Evolutionary conservation across 2,797 vertebrate genomes (phyloP).

Genomic region (Oreochromis mossambicus): DNA sequence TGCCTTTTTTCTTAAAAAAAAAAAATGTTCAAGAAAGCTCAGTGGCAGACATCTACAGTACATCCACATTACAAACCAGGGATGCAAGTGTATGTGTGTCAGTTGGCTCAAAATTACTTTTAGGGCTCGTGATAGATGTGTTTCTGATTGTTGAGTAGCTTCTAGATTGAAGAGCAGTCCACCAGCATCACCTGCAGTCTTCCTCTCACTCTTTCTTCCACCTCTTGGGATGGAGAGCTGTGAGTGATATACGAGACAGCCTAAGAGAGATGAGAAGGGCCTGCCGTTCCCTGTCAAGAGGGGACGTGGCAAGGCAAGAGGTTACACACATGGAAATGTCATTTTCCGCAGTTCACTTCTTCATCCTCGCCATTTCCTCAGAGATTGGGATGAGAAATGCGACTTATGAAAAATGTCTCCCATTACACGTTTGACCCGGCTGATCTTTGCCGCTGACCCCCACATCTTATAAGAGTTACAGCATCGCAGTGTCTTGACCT

Average conservation of each 20-base stretch:
- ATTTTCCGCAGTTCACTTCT: slow-evolving; percentile 59
- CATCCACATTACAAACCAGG: slow-evolving; percentile 16
- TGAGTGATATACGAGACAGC: slow-evolving; percentile 64
- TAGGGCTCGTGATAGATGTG: slow-evolving; percentile 45
- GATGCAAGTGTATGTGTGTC: slow-evolving; percentile 27
- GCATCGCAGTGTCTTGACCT: slow-evolving; percentile 17
- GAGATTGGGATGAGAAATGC: slow-evolving; percentile 31
- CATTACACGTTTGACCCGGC: slow-evolving; percentile 58
- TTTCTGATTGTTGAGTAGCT: slow-evolving; percentile 60
- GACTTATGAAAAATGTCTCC: slow-evolving; percentile 70
- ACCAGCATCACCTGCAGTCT: slow-evolving; percentile 26
- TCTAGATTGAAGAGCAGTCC: slow-evolving; percentile 56
- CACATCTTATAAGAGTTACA: slow-evolving; percentile 50
- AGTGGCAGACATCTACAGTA: slow-evolving; percentile 22
- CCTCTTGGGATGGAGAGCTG: slow-evolving; percentile 39
- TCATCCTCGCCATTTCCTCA: slow-evolving; percentile 18
- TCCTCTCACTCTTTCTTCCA: slow-evolving; percentile 20
- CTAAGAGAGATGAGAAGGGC: slow-evolving; percentile 66
- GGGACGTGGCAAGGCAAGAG: slow-evolving; percentile 45
- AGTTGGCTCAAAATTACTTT: slow-evolving; percentile 53
- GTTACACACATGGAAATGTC: slow-evolving; percentile 68
- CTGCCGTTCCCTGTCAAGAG: slow-evolving; percentile 65
- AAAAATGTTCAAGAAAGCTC: slow-evolving; percentile 6
- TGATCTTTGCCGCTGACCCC: slow-evolving; percentile 53
- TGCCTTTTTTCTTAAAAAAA: not conserved